Conservation (phyloP, 2,113 vertebrate genomes). For the Cnemophilus loriae region DNA sequence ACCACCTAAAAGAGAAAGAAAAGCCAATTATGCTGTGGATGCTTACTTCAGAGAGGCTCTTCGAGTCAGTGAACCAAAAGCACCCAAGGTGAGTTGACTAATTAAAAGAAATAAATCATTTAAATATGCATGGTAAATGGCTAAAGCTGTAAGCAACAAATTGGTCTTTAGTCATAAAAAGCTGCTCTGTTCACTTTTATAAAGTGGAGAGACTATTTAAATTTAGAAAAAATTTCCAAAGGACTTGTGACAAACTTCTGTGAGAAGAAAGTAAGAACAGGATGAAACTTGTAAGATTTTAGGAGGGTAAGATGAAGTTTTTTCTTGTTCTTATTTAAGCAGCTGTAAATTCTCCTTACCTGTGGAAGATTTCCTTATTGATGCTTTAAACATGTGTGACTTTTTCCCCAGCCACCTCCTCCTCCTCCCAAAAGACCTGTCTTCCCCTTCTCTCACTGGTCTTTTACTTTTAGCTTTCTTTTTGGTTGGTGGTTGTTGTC, state of each 20-base stretch:
- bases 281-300: background rate
- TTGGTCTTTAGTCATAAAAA: background rate
- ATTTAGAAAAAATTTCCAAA: background rate
- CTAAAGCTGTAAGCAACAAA: background rate
- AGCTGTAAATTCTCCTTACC: background rate
- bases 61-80: conserved; percentile 97
- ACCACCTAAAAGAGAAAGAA: conserved; percentile 94
- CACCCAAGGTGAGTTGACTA: conserved; percentile 85
- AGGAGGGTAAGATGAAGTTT: background rate
- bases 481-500: background rate
- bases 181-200: background rate
- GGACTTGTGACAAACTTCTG: background rate
- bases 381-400: background rate
- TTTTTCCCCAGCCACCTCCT: accelerated
- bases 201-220: background rate
- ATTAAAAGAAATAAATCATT: background rate
- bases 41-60: conserved; percentile 98
- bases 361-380: background rate
- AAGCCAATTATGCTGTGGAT: conserved; percentile 98
- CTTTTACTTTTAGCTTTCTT: background rate
- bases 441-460: background rate
- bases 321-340: background rate
- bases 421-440: background rate
- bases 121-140: background rate
- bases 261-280: background rate